These are phyloP conservation scores for Agrotis ipsilon DNA, from an alignment of 2,888 invertebrate genomes.

Conservation along the genomic window DNA sequence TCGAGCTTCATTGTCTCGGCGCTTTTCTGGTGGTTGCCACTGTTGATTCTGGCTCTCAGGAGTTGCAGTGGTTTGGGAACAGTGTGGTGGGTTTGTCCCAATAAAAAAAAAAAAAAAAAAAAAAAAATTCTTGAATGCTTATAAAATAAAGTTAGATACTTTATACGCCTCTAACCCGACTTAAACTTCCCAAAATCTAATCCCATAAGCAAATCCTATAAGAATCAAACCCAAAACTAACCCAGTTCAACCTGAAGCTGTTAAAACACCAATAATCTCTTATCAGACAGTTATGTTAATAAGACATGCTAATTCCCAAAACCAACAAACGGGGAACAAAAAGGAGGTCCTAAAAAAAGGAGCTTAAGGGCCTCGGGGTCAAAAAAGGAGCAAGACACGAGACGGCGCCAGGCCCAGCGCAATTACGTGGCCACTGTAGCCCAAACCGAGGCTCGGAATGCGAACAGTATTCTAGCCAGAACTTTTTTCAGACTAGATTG, in stretches of 20 bases:
- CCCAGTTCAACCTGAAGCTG: conserved; percentile 68
- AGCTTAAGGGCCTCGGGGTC: conserved; percentile 66
- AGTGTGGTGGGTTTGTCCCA: no score
- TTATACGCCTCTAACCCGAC: not conserved
- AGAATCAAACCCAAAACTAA: conserved; percentile 23
- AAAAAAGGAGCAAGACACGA: conserved; percentile 84
- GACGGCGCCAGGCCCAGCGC: conserved; percentile 89
- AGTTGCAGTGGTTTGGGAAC: no score
- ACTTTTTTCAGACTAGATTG: conserved; percentile 78
- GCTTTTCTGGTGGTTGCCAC: no score
- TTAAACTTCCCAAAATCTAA: not conserved
- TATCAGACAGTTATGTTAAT: conserved; percentile 90
- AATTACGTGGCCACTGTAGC: conserved; percentile 83
- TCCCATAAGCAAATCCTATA: not conserved
- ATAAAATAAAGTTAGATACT: not conserved
- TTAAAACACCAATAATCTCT: conserved; percentile 89
- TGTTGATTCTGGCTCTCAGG: no score
- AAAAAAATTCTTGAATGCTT: not conserved
- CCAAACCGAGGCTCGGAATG: conserved; percentile 68
- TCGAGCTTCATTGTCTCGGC: no score
- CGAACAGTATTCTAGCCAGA: conserved; percentile 74
- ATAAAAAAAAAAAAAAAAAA: no score
- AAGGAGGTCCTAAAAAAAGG: conserved; percentile 82
- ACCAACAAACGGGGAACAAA: conserved; percentile 87
- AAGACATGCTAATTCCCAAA: conserved; percentile 91